phyloP scores from a whole-genome alignment of 2,797 vertebrate species.

The Toxotes lorentzi region DNA sequence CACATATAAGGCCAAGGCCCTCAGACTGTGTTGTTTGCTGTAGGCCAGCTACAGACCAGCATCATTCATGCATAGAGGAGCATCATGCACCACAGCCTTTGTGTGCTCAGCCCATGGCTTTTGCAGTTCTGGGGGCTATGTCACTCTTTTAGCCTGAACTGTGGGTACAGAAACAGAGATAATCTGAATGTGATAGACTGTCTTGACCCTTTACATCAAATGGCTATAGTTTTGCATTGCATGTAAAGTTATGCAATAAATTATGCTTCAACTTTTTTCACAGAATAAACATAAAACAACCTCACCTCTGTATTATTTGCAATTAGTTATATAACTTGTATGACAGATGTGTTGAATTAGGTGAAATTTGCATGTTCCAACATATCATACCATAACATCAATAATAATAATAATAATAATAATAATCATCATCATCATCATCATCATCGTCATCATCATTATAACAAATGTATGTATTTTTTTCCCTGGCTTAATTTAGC shows the following conservation, averaged over 20 bases:
- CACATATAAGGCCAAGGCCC: constrained; percentile 35
- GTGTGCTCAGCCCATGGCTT: constrained; percentile 53
- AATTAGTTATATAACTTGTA: not conserved
- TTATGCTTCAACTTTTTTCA: not conserved
- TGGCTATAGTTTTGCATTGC: not conserved
- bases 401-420: too few relatives aligned
- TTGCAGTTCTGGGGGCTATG: constrained; percentile 25
- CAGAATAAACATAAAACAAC: not conserved
- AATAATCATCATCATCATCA: not conserved
- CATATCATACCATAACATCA: not conserved
- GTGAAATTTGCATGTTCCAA: not conserved
- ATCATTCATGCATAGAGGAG: constrained; percentile 65
- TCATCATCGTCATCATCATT: not conserved
- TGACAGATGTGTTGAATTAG: not conserved
- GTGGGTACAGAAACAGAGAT: constrained; percentile 26
- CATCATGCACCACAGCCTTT: constrained; percentile 44
- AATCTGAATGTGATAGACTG: constrained; percentile 44
- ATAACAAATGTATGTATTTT: not conserved
- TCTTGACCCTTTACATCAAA: constrained; percentile 41
- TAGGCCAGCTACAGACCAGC: constrained; percentile 41
- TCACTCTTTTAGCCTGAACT: constrained; percentile 30
- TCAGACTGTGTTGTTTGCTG: constrained; percentile 43
- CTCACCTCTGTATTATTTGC: not conserved
- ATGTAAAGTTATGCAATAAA: not conserved
- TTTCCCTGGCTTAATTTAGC: not conserved